Conservation (phyloP, 2,888 invertebrate species). For the Sussaba pulchella region DNA sequence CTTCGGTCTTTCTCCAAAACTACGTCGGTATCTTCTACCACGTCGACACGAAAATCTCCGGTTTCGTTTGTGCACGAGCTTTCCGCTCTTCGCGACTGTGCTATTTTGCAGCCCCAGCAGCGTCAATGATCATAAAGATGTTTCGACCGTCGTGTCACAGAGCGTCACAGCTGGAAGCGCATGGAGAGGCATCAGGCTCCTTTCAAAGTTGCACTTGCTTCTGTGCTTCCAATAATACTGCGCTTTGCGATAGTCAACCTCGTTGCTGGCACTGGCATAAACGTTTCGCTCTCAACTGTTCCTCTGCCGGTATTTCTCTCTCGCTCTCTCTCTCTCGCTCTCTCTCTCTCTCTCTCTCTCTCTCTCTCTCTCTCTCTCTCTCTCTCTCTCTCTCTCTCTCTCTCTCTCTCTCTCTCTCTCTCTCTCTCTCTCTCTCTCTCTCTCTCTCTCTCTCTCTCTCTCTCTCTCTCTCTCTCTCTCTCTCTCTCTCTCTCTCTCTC, state of each 20-base stretch:
- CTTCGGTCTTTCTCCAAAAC: slow-evolving; percentile 12
- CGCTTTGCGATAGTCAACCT: slow-evolving; percentile 42
- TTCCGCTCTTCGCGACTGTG: slow-evolving; percentile 6
- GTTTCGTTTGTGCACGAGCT: slow-evolving; percentile 12
- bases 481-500: no score
- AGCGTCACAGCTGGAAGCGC: neutral
- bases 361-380: no score
- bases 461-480: no score
- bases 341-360: no score
- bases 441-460: no score
- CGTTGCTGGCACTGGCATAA: slow-evolving; percentile 15
- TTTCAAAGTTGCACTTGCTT: slow-evolving; percentile 9
- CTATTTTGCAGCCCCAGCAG: slow-evolving; percentile 16
- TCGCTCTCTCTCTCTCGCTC: no score
- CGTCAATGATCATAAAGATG: slow-evolving; percentile 51
- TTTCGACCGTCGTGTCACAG: slow-evolving; percentile 34
- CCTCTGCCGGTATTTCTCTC: no score
- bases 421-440: no score
- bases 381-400: no score
- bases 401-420: no score
- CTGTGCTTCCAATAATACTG: slow-evolving; percentile 44
- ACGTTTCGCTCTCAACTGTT: slow-evolving; percentile 33
- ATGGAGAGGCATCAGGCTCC: slow-evolving; percentile 19
- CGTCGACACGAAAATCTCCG: slow-evolving; percentile 38
- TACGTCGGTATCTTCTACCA: slow-evolving; percentile 17